Evolutionary conservation across 2,113 vertebrate genomes (phyloP).

Genomic region (Pteropus alecto): DNA sequence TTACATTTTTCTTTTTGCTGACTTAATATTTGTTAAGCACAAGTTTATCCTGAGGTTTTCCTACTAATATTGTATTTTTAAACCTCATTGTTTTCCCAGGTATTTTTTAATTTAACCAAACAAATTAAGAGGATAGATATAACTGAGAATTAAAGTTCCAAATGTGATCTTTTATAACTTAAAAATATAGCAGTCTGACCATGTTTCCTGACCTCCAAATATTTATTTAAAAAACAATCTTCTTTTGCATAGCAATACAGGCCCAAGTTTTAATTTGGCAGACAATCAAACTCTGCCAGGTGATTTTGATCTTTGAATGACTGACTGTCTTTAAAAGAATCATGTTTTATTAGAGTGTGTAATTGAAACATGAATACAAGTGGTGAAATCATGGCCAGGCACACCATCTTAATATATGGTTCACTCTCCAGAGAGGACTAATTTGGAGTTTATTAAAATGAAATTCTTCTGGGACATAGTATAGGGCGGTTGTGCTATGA

Average conservation of each 20-base stretch:
- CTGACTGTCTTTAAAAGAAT: constrained; percentile 52
- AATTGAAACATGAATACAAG: constrained; percentile 42
- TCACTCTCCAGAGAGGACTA: neutral
- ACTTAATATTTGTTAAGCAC: constrained; percentile 21
- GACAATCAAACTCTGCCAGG: neutral
- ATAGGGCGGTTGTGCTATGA: neutral
- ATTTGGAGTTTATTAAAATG: constrained; percentile 36
- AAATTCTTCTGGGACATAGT: neutral
- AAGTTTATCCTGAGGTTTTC: constrained; percentile 28
- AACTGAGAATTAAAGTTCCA: neutral
- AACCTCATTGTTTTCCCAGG: neutral
- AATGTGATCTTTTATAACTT: constrained; percentile 34
- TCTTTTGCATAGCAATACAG: constrained; percentile 31
- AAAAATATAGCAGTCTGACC: constrained; percentile 14
- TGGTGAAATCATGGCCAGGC: neutral
- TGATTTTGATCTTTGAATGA: constrained; percentile 37
- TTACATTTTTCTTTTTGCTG: neutral
- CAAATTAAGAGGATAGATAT: neutral
- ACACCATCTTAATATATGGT: constrained; percentile 30
- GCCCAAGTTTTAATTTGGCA: constrained; percentile 14
- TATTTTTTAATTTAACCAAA: constrained; percentile 38
- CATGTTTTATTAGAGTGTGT: constrained; percentile 44
- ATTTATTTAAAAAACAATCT: constrained; percentile 40
- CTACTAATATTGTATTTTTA: neutral
- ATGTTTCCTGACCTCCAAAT: constrained; percentile 47